Conservation (phyloP, 1,140 invertebrate genomes). For the Drosophila pectinifera region DNA sequence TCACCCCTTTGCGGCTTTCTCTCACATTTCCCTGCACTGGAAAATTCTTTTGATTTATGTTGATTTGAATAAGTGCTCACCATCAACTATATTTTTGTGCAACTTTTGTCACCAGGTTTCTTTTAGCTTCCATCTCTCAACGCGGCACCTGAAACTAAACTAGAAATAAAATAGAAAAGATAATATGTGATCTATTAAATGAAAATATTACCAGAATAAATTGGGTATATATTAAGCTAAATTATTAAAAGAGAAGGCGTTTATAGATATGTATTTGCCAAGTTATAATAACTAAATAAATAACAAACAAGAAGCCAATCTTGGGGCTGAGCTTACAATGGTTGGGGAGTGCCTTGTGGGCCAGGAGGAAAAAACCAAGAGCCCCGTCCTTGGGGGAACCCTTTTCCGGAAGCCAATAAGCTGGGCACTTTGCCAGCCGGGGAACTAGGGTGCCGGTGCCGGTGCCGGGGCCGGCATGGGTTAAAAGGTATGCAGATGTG, state of each 20-base stretch:
- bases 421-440: slow-evolving; percentile 59
- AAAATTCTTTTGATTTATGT: slow-evolving; percentile 75
- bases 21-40: slow-evolving; percentile 53
- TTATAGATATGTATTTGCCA: too few species aligned
- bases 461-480: slow-evolving; percentile 2
- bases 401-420: slow-evolving; percentile 57
- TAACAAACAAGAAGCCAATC: not conserved
- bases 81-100: slow-evolving; percentile 49
- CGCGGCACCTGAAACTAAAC: too few species aligned
- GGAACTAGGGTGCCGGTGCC: not conserved
- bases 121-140: not conserved
- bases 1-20: slow-evolving; percentile 4
- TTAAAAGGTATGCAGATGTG: slow-evolving; percentile 22
- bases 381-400: not conserved
- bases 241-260: too few species aligned
- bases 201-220: too few species aligned
- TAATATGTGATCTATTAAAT: too few species aligned
- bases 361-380: not conserved
- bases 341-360: slow-evolving; percentile 4
- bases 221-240: too few species aligned
- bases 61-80: slow-evolving; percentile 73
- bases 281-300: too few species aligned
- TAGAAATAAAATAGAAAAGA: not conserved
- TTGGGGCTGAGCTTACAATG: not conserved
- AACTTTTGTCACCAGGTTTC: slow-evolving; percentile 11